phyloP scores from a whole-genome alignment of 2,113 vertebrate genomes.

The Cyanocitta stelleri region DNA sequence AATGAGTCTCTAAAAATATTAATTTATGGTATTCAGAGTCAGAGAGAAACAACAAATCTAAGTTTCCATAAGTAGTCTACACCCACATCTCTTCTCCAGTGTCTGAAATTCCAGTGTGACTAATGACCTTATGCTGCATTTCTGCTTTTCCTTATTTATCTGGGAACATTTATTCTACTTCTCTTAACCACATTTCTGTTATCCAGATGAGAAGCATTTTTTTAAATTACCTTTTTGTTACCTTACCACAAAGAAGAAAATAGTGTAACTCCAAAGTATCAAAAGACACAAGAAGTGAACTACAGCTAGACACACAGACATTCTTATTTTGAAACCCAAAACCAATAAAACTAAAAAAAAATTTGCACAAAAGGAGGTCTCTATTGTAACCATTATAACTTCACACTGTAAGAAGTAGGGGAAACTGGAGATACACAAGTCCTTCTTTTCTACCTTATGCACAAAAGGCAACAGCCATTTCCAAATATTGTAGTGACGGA shows the following conservation, averaged over 20 bases:
- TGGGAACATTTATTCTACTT: not conserved
- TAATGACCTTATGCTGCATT: not conserved
- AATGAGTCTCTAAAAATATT: not conserved
- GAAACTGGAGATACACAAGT: not conserved
- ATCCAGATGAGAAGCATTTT: not conserved
- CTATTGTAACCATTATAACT: not conserved
- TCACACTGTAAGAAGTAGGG: not conserved
- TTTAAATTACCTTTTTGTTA: not conserved
- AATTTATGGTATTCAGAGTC: not conserved
- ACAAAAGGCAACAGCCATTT: not conserved
- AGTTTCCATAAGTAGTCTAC: not conserved
- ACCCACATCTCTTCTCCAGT: not conserved
- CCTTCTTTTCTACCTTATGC: not conserved
- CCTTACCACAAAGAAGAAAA: not conserved
- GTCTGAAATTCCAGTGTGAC: not conserved
- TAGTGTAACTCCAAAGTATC: not conserved
- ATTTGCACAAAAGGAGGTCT: not conserved
- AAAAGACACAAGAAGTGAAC: not conserved
- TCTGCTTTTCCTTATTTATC: not conserved
- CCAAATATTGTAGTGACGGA: not conserved
- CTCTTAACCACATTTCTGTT: not conserved
- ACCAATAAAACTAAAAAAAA: not conserved
- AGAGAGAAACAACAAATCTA: not conserved
- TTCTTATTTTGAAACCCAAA: not conserved
- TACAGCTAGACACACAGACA: not conserved